Base-by-base conservation (phyloP, 2,888 invertebrate species). In the Ennomos quercinarius region DNA sequence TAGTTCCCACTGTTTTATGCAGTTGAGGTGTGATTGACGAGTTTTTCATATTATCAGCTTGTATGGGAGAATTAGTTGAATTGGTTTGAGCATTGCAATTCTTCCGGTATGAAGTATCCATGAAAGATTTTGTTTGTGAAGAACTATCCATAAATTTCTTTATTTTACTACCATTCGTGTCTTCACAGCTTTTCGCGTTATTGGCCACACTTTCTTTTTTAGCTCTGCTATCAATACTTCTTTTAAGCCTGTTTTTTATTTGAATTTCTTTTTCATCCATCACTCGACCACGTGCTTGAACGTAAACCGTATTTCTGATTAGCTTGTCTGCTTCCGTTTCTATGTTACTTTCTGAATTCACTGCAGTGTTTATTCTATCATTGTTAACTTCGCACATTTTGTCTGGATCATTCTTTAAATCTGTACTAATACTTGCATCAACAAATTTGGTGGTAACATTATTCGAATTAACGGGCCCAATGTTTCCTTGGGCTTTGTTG, bases 301-400 rank as follows among this genome's bases (percentile, higher is more conserved):
- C 82, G 55, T 71, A 91, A 2, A 91, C 90, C 8, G 91, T 91
- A 45, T 90, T 90, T 67, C 91, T 80, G n/a, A 87, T 66, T 42
- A 87, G 70, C 66, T 89, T 90, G 9, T 89, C 88, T 27, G 27
- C 27, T 42, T 83, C 84, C 12, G 53, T 67, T 53, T 67, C 70
- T 1, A 53, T 51, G 35, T 46, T 41, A 11, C 43, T 63, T 45
- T 53, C 39, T 50, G 51, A 40, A 43, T 57, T 71, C 13, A 51
- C 67, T 47, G 52, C 59, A 64, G 50, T 55, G 49, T 62, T 57
- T 58, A 64, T 57, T 45, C 45, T 67, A 55, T 41, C 63, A 65
- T 54, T 61, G 59, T 41, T 52, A 10, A 61, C 67, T 46, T 63
- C 58, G 11, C 54, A 50, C 0, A 62, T 52, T 17, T 55, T 62